Base-by-base conservation (phyloP, 2,888 invertebrate species). In the Apamea sordens region DNA sequence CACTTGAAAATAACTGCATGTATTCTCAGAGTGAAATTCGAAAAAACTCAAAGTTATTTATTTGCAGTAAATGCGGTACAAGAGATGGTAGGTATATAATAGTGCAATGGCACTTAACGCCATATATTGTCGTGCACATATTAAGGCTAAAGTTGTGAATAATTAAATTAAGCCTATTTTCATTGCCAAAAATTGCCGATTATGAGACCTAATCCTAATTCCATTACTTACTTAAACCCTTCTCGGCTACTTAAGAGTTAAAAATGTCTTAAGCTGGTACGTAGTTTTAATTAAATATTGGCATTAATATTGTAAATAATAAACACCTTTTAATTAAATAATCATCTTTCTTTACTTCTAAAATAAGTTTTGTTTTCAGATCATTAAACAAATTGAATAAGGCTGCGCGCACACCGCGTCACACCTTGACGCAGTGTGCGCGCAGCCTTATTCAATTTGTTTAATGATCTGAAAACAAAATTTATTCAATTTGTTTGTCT, bases 241-340 rank as follows among this genome's bases (percentile, higher is more conserved):
- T 86, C 63, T 69, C 50, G 32, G 59, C 41, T 83, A 79, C 63
- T 86, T 70, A 59, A 24, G 47, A 79, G 70, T 78, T 47, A 75
- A 83, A 59, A 78, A 74, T 41, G 28, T 28, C 83, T 63, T 28
- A 61, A 78, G 83, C 69, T 72, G 53, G 68, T 75, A 72, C 61
- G 65, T 67, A 77, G 44, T 73, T 73, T 74, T 67, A 83, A 83
- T 84, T 83, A 69, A 73, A 36, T 56, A 72, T 72, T 15, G 53
- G 18, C 32, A 77, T 68, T 77, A 53, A 72, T 69, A 65, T 77
- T 77, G 65, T 64, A 64, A 86, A 82, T 41, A 61, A 64, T 47
- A 64, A 82, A 15, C 11, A 77, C 71, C 53, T 84, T 74, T 73
- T 63, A 76, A 76, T 73, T 0, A 53, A 83, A 81, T 50, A 50